Evolutionary conservation across 2,888 invertebrate species (phyloP), one percentile per base, ranked within the genome.

Genomic region (Macroteleia sp.): DNA sequence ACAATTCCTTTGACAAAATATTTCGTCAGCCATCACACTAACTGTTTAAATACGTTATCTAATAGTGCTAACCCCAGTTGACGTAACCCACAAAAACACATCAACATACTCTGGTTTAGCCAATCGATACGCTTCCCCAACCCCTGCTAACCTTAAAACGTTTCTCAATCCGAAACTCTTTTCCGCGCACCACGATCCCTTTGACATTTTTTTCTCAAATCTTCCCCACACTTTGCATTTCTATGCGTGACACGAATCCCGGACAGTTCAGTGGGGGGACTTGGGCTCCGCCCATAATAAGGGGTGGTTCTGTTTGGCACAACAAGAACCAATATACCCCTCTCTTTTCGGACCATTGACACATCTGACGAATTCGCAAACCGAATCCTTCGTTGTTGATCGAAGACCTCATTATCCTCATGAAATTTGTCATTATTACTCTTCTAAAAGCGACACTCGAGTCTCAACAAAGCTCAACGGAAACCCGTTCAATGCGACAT

Each of bases 381-480:
- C 19, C 34, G 34, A 52, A 48, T 57, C 32, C 17, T n/a, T 34
- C 50, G n/a, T 59, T 69, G 39, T 46, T 67, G 66, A 69, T 69
- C 67, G 67, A 69, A 41, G 48, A 50, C 67, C 57, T 57, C 32
- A 50, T 69, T 57, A 69, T 67, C 39, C 44, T 20, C 44, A 14
- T 19, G 10, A 57, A 57, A 70, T 70, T 61, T 44, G 70, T 70
- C 52, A 42, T 48, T 25, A 70, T 61, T 71, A 57, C 28, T 14
- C 20, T 17, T 1, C 44, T 3, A 17, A 50, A 54, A 34, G 42
- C 16, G 59, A 50, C 70, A 61, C 59, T 70, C 16, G 22, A 52
- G 42, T 17, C 12, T 14, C 52, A 59, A 52, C 39, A 52, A 42
- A 42, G 34, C 20, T 25, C 14, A 52, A 52, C 44, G 54, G 41